These are phyloP conservation scores for Metacarcinus magister DNA, from an alignment of 2,888 invertebrate species.

Conservation along the genomic window DNA sequence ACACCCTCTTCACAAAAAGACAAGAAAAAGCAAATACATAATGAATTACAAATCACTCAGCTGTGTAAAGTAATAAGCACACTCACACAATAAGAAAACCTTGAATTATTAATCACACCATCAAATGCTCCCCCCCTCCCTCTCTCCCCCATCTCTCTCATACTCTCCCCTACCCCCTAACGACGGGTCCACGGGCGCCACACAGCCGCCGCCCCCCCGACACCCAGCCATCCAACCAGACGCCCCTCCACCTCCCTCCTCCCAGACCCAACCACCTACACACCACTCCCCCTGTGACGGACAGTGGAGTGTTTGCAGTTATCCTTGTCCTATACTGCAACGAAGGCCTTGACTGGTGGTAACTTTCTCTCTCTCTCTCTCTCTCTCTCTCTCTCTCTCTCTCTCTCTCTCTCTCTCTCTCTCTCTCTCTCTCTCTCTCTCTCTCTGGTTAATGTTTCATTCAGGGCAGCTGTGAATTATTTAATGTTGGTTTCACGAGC, in stretches of 20 bases:
- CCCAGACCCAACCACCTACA: too few species aligned
- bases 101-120: not conserved
- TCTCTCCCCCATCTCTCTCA: not conserved
- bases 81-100: not conserved
- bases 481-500: not conserved
- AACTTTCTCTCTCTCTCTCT: too few species aligned
- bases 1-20: too few species aligned
- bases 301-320: not conserved
- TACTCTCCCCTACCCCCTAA: not conserved
- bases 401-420: conserved; percentile 12
- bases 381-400: conserved; percentile 18
- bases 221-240: too few species aligned
- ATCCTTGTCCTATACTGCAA: not conserved
- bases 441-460: not conserved
- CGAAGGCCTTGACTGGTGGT: too few species aligned
- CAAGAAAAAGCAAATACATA: too few species aligned
- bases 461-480: not conserved
- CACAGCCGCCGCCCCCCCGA: too few species aligned
- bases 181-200: too few species aligned
- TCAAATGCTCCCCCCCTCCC: not conserved
- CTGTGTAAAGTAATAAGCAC: not conserved
- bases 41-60: not conserved
- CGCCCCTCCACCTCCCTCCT: too few species aligned
- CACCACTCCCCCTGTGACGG: not conserved
- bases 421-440: conserved; percentile 2